A percentile compares a stretch with the other conserved stretches of the same genome.
phyloP scores from a whole-genome alignment of 2,888 invertebrate genomes.

The Catocala nupta region DNA sequence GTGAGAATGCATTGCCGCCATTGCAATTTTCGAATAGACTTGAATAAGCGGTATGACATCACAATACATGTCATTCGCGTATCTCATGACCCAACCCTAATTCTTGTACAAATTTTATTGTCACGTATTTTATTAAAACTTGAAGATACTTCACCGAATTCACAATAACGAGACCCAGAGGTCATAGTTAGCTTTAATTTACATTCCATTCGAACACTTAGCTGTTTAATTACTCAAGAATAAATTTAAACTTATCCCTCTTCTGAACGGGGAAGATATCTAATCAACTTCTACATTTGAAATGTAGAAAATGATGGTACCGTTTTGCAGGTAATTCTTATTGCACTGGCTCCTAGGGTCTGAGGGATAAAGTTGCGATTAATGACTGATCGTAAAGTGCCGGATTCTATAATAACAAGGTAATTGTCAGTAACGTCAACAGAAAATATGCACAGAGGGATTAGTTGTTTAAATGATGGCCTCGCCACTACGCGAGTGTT shows the following conservation, averaged over 20 bases:
- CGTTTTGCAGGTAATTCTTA: not conserved
- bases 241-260: conserved; percentile 22
- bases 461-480: too few species aligned
- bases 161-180: conserved; percentile 15
- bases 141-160: conserved; percentile 25
- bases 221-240: conserved; percentile 30
- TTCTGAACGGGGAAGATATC: not conserved
- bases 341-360: too few species aligned
- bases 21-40: too few species aligned
- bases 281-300: too few species aligned
- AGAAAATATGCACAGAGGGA: too few species aligned
- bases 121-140: conserved; percentile 62
- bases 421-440: too few species aligned
- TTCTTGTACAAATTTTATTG: conserved; percentile 45
- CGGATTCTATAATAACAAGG: too few species aligned
- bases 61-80: not conserved
- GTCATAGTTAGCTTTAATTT: conserved; percentile 26
- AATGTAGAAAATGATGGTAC: not conserved
- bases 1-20: too few species aligned
- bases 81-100: conserved; percentile 23
- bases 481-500: too few species aligned
- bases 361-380: too few species aligned
- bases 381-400: too few species aligned
- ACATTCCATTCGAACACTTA: conserved; percentile 16
- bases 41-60: not conserved